phyloP scores from a whole-genome alignment of 2,797 vertebrate species.

The Takifugu rubripes region DNA sequence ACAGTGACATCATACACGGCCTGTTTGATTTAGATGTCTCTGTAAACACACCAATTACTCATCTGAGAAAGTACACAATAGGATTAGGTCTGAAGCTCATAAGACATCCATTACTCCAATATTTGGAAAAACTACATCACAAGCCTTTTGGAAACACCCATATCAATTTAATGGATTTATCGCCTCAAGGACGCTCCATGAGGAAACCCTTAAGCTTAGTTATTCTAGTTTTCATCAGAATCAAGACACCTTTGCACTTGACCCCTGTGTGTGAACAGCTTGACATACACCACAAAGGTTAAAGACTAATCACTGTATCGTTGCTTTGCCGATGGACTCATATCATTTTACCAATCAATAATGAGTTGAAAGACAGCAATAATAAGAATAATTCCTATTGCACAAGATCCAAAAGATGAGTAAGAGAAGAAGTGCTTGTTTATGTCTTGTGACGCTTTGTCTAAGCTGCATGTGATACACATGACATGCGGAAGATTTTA shows the following conservation, averaged over 20 bases:
- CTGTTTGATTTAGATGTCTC: constrained; percentile 23
- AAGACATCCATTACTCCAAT: constrained; percentile 20
- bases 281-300: constrained; percentile 62
- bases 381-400: constrained; percentile 46
- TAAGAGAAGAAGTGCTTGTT: neutral
- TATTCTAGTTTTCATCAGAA: constrained; percentile 37
- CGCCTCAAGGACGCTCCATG: constrained; percentile 26
- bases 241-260: constrained; percentile 15
- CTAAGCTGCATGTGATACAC: too few species aligned
- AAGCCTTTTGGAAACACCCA: constrained; percentile 1
- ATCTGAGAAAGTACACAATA: constrained; percentile 32
- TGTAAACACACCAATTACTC: constrained; percentile 46
- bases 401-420: constrained; percentile 30
- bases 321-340: constrained; percentile 59
- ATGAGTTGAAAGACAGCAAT: constrained; percentile 34
- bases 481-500: too few species aligned
- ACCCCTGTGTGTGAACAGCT: constrained; percentile 57
- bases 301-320: constrained; percentile 52
- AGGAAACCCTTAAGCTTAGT: constrained; percentile 19
- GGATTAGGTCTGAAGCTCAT: constrained; percentile 20
- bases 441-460: neutral
- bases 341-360: constrained; percentile 62
- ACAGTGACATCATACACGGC: constrained; percentile 48
- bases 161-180: constrained; percentile 34
- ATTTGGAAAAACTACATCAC: constrained; percentile 25